These are phyloP conservation scores for Limnothrissa miodon DNA, from an alignment of 2,113 vertebrate species.

Conservation along the genomic window DNA sequence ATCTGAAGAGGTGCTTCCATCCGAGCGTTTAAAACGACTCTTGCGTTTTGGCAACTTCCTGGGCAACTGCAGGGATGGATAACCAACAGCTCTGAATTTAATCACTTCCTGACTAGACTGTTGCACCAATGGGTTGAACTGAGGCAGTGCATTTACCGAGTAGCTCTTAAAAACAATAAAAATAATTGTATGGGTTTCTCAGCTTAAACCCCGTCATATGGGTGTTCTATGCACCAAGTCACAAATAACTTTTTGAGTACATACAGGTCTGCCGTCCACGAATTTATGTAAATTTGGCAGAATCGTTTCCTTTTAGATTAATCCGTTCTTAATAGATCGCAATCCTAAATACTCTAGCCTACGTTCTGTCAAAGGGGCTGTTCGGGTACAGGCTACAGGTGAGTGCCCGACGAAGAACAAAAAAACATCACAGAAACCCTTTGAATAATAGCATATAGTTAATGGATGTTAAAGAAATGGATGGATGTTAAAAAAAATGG, in stretches of 20 bases:
- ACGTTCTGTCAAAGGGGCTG: background rate
- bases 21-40: conserved; percentile 81
- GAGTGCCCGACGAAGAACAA: background rate
- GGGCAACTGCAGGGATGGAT: conserved; percentile 62
- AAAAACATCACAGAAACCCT: background rate
- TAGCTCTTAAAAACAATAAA: background rate
- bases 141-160: background rate
- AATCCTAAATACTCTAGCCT: background rate
- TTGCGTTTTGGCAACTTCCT: conserved; percentile 80
- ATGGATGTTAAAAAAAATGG: too few species aligned
- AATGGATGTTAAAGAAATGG: too few species aligned
- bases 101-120: background rate
- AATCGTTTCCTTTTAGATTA: background rate
- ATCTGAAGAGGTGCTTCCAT: conserved; percentile 82
- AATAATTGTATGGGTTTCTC: background rate
- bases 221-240: too few species aligned
- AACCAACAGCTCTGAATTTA: background rate
- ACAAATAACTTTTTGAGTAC: background rate
- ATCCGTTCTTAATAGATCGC: background rate
- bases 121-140: background rate
- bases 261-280: background rate
- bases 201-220: background rate
- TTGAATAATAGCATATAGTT: too few species aligned
- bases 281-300: background rate
- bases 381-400: conserved; percentile 37